A percentile compares a stretch with the other conserved stretches of the same genome.
Evolutionary conservation across 2,888 invertebrate species (phyloP).

Genomic region (Dromius quadrimaculatus): DNA sequence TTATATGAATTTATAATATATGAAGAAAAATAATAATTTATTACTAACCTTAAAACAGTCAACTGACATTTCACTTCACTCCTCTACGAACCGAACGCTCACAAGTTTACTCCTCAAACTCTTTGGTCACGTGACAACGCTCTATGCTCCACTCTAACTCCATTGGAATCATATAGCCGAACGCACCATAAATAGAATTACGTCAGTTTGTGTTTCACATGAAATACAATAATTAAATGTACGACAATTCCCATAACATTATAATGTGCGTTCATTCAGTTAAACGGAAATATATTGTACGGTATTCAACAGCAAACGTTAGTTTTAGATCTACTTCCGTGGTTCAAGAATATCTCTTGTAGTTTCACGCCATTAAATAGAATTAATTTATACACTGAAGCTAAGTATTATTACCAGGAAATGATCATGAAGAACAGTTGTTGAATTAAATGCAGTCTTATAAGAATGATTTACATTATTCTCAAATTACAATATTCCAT

Average conservation of each 20-base stretch:
- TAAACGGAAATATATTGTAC: conserved; percentile 44
- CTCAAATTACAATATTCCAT: too few species aligned
- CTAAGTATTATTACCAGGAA: conserved; percentile 10
- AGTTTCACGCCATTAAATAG: conserved; percentile 7
- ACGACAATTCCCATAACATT: conserved; percentile 36
- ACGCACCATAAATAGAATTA: conserved; percentile 71
- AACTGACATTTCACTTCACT: too few species aligned
- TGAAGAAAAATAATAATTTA: too few species aligned
- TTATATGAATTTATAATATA: too few species aligned
- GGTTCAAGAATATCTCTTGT: conserved; percentile 10
- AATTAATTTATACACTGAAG: conserved; percentile 17
- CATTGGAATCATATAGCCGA: too few species aligned
- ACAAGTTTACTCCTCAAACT: too few species aligned
- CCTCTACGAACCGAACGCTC: too few species aligned
- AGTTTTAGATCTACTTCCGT: conserved; percentile 30
- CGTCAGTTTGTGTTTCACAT: conserved; percentile 1
- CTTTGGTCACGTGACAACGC: too few species aligned
- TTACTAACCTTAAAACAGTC: too few species aligned
- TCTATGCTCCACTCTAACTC: too few species aligned
- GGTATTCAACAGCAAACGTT: conserved; percentile 27
- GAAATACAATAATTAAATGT: conserved; percentile 20
- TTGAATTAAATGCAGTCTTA: not conserved
- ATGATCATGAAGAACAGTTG: conserved; percentile 5
- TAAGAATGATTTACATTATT: not conserved
- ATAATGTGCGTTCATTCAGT: conserved; percentile 20